A percentile compares a stretch with the other conserved stretches of the same genome.
phyloP scores from a whole-genome alignment of 2,113 vertebrate species.

The Mustela nigripes region DNA sequence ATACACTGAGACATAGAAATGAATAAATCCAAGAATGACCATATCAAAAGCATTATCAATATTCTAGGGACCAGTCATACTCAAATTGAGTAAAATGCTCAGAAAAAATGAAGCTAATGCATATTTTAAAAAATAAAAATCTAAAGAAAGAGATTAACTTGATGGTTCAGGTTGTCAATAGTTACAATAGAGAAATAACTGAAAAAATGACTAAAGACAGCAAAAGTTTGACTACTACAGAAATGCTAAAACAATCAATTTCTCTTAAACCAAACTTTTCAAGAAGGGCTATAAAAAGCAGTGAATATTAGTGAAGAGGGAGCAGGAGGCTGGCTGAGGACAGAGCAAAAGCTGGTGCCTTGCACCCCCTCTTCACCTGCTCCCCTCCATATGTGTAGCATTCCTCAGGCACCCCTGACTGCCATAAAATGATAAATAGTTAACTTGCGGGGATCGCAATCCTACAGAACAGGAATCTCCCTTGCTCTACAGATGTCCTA shows the following conservation, averaged over 20 bases:
- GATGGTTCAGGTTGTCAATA: neutral
- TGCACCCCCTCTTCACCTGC: no score
- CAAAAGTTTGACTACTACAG: neutral
- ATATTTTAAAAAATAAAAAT: slow-evolving; percentile 41
- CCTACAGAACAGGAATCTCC: no score
- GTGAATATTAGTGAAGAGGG: neutral
- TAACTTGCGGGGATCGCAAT: no score
- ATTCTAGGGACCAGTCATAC: neutral
- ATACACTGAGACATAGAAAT: neutral
- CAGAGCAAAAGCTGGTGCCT: no score
- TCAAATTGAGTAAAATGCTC: neutral
- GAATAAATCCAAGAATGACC: neutral
- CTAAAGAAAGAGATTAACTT: slow-evolving; percentile 37
- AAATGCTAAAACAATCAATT: slow-evolving; percentile 32
- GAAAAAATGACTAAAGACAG: slow-evolving; percentile 19
- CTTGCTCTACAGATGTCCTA: no score
- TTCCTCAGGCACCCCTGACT: no score
- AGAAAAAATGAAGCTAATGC: neutral
- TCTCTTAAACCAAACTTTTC: neutral
- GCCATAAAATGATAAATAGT: no score
- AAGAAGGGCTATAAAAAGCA: slow-evolving; percentile 33
- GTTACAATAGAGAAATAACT: neutral
- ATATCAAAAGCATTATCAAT: slow-evolving; percentile 23
- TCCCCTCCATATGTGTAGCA: no score
- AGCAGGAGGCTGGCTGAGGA: no score